Conservation (phyloP, 2,113 vertebrate species). For the Austrofundulus limnaeus region DNA sequence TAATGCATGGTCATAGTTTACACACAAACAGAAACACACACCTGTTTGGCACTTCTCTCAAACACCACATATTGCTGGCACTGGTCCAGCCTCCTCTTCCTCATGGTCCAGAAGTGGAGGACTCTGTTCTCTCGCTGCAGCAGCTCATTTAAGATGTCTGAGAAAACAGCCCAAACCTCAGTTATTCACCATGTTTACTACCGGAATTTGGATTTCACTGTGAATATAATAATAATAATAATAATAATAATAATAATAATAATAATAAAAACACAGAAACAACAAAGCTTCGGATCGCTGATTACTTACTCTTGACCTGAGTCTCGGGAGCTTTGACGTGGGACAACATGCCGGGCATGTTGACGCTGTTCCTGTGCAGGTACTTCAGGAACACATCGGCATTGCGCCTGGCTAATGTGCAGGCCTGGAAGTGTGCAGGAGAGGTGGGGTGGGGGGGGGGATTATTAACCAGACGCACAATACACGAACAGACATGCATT, state of each 20-base stretch:
- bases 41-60: constrained; percentile 98
- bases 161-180: constrained; percentile 19
- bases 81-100: constrained; percentile 95
- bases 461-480: not conserved
- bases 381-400: constrained; percentile 99
- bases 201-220: no score
- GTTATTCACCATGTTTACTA: not conserved
- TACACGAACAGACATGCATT: not conserved
- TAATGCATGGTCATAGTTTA: not conserved
- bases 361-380: constrained; percentile 96
- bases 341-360: constrained; percentile 98
- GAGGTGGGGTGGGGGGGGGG: no score
- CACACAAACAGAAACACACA: constrained; percentile 55
- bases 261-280: constrained; percentile 5
- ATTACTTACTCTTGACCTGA: constrained; percentile 97
- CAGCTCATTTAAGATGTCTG: constrained; percentile 97
- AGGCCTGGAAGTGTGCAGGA: constrained; percentile 82
- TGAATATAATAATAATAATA: not conserved
- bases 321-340: constrained; percentile 97
- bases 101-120: constrained; percentile 98
- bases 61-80: constrained; percentile 99
- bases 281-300: not conserved
- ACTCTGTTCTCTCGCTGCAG: constrained; percentile 98
- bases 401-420: constrained; percentile 92
- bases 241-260: not conserved